Evolutionary conservation across 1,140 invertebrate genomes (phyloP).

Genomic region (Drosophila orosa): DNA sequence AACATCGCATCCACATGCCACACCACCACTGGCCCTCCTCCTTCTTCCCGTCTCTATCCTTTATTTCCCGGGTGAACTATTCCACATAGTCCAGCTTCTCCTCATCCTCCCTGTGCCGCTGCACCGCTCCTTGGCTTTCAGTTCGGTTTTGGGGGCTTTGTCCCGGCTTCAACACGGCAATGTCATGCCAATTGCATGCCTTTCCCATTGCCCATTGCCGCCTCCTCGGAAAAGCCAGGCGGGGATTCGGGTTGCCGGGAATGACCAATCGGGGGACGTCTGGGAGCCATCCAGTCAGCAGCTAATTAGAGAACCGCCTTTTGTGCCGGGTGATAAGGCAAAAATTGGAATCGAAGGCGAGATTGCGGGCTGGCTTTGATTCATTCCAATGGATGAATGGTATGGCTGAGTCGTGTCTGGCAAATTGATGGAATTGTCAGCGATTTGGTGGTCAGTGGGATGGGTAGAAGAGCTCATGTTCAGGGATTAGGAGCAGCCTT

Average conservation of each 20-base stretch:
- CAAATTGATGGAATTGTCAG: constrained; percentile 69
- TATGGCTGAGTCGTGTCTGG: constrained; percentile 41
- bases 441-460: constrained; percentile 12
- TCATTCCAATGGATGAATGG: constrained; percentile 16
- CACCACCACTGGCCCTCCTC: constrained; percentile 37
- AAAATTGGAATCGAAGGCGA: constrained; percentile 51
- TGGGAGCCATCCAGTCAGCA: constrained; percentile 44
- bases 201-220: constrained; percentile 60
- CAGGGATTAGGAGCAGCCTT: neutral
- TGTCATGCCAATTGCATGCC: constrained; percentile 78
- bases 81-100: constrained; percentile 12
- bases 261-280: constrained; percentile 27
- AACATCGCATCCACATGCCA: constrained; percentile 59
- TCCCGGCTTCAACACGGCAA: constrained; percentile 57
- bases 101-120: neutral
- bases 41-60: neutral
- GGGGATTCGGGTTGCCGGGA: constrained; percentile 5
- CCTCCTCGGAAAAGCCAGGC: constrained; percentile 24
- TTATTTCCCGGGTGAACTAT: constrained; percentile 22
- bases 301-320: constrained; percentile 75
- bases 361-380: constrained; percentile 46
- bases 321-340: constrained; percentile 56
- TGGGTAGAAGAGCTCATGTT: neutral
- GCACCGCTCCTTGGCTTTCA: constrained; percentile 16
- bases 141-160: constrained; percentile 57